A percentile compares a stretch with the other conserved stretches of the same genome.
phyloP scores from a whole-genome alignment of 2,797 vertebrate genomes.

The Miichthys miiuy region DNA sequence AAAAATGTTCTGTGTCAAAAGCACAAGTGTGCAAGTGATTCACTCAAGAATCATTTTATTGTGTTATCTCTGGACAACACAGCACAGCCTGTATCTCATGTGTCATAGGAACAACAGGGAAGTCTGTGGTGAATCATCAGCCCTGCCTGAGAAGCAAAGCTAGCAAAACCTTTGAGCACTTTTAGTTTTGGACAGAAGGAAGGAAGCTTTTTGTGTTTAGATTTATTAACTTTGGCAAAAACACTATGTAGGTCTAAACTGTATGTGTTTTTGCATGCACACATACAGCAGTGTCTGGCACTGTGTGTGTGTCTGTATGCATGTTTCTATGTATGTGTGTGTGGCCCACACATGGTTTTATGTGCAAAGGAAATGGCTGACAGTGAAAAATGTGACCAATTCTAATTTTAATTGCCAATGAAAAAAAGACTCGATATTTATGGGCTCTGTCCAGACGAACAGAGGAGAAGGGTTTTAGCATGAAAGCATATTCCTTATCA shows the following conservation, averaged over 20 bases:
- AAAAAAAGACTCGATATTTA: conserved; percentile 77
- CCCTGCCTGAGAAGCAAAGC: conserved; percentile 34
- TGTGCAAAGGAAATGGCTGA: conserved; percentile 79
- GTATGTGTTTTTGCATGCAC: conserved; percentile 8
- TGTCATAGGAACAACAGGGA: conserved; percentile 66
- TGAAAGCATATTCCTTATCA: conserved; percentile 82
- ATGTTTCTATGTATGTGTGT: conserved; percentile 40
- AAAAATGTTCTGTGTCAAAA: conserved; percentile 48
- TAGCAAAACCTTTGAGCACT: conserved; percentile 36
- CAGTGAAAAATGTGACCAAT: conserved; percentile 83
- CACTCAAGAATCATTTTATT: conserved; percentile 59
- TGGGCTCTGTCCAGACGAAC: conserved; percentile 73
- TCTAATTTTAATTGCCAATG: conserved; percentile 82
- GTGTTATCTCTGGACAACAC: conserved; percentile 65
- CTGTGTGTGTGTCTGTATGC: conserved; percentile 13
- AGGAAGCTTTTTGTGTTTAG: conserved; percentile 23
- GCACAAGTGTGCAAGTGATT: conserved; percentile 59
- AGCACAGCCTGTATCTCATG: conserved; percentile 56
- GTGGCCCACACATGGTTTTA: conserved; percentile 62
- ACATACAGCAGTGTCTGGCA: conserved; percentile 35
- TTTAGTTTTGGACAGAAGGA: conserved; percentile 29
- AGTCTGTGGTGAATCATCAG: conserved; percentile 66
- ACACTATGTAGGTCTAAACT: background rate
- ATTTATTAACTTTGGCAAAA: conserved; percentile 25
- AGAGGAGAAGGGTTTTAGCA: conserved; percentile 73